Base-by-base conservation (phyloP, 2,113 vertebrate species). In the Zapornia atra region DNA sequence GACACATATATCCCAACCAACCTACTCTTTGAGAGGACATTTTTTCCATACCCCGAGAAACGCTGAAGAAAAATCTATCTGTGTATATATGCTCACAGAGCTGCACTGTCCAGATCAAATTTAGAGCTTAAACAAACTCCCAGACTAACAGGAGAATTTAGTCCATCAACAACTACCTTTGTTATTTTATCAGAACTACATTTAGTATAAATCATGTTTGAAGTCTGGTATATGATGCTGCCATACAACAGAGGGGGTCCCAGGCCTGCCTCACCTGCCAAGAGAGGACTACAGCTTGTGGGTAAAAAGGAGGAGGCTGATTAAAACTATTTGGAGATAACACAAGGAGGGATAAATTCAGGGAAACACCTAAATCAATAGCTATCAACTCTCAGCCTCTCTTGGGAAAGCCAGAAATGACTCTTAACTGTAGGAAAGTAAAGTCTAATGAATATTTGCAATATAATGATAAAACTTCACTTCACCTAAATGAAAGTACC, bases 401-500 rank as follows among this genome's bases (percentile, higher is more conserved):
- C 86, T 54, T 24, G 12, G 22, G 25, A 92, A 93, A 31, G 46
- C 57, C 90, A 92, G 57, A 90, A 95, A 96, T 78, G 1, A 53
- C 19, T 84, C 48, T 93, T 20, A 96, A 53, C 53, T 92, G 54
- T 54, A 68, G 25, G 70, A 86, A 94, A 76, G 34, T 81, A 56
- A 93, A 90, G 65, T 69, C 86, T 91, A 73, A 86, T 69, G 83
- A 95, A 86, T 25, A 85, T 33, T 86, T 77, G 50, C 25, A 92
- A 84, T 82, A 82, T 38, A 83, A 83, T 64, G 60, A 77, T 86
- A 93, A 95, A 92, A 90, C 44, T 89, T 92, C 75, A 78, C 72
- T 94, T 95, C 83, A 63, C 53, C 84, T 88, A 94, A 94, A 84
- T 76, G 44, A 72, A 94, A 87, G 77, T 60, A 93, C 59, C 40